phyloP scores from a whole-genome alignment of 2,888 invertebrate species.

The Synergus japonicus region DNA sequence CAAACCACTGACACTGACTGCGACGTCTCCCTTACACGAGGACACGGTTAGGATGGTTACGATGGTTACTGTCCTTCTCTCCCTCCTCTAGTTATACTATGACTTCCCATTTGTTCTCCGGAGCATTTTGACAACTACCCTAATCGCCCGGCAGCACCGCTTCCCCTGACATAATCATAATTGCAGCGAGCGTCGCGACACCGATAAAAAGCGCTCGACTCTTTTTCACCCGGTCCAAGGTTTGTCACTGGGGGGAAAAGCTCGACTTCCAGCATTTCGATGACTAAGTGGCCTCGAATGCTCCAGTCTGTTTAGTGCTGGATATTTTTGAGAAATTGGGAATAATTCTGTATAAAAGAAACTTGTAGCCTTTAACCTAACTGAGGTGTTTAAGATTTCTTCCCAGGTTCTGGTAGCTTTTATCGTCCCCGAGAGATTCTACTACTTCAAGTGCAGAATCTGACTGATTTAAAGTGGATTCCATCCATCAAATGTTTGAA shows the following conservation, averaged over 20 bases:
- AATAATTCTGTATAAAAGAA: not conserved
- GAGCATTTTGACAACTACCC: constrained; percentile 71
- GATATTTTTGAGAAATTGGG: not conserved
- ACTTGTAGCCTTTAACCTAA: too few relatives aligned
- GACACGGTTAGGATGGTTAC: constrained; percentile 9
- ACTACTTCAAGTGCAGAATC: too few relatives aligned
- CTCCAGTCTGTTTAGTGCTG: not conserved
- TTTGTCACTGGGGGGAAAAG: constrained; percentile 35
- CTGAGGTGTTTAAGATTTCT: too few relatives aligned
- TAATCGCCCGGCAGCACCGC: constrained; percentile 60
- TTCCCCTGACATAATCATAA: constrained; percentile 71
- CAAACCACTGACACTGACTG: constrained; percentile 2
- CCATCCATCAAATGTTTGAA: too few relatives aligned
- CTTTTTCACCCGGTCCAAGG: constrained; percentile 65
- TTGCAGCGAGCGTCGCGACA: constrained; percentile 61
- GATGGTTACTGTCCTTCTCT: constrained; percentile 43
- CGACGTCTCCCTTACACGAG: constrained; percentile 21
- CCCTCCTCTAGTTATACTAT: constrained; percentile 51
- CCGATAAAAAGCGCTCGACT: constrained; percentile 71
- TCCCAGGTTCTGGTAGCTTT: too few relatives aligned
- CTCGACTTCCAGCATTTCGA: constrained; percentile 14
- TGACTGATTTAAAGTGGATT: too few relatives aligned
- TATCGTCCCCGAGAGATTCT: too few relatives aligned
- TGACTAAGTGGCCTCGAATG: constrained; percentile 11
- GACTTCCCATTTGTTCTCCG: constrained; percentile 69